These are phyloP conservation scores for Microctonus brassicae DNA, from an alignment of 2,888 invertebrate genomes.

Conservation along the genomic window DNA sequence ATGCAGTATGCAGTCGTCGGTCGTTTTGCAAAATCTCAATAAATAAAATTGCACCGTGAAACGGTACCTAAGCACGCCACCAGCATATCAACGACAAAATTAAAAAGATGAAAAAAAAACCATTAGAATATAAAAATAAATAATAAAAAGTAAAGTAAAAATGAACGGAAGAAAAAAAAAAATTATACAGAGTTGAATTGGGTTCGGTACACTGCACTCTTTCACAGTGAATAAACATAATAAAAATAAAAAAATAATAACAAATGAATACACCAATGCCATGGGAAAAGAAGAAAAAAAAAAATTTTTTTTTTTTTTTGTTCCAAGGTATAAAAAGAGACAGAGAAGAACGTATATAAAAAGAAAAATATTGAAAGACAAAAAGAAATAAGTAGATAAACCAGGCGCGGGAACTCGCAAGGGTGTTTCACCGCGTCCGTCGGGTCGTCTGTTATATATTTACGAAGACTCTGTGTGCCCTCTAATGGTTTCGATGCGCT, in stretches of 20 bases:
- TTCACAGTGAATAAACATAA: conserved; percentile 37
- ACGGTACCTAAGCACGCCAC: conserved; percentile 62
- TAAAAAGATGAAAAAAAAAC: conserved; percentile 33
- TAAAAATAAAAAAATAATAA: conserved; percentile 31
- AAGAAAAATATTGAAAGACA: conserved; percentile 37
- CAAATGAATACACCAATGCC: conserved; percentile 20
- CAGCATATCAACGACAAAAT: conserved; percentile 60
- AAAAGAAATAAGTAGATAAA: conserved; percentile 41
- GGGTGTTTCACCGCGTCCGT: conserved; percentile 27
- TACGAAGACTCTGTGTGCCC: conserved; percentile 56
- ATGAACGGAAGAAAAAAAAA: conserved; percentile 32
- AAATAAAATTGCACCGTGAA: conserved; percentile 63
- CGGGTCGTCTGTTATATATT: conserved; percentile 59
- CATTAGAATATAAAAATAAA: conserved; percentile 38
- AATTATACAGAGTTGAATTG: conserved; percentile 4
- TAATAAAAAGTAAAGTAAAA: conserved; percentile 34
- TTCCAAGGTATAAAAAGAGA: conserved; percentile 19
- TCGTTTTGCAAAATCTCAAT: conserved; percentile 50
- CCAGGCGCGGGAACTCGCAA: conserved; percentile 40
- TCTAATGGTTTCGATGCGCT: conserved; percentile 65
- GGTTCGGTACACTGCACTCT: background rate
- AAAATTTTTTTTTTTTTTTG: background rate
- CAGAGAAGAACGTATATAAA: conserved; percentile 27
- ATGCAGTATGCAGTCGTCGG: conserved; percentile 14
- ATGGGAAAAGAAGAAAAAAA: conserved; percentile 19